These are phyloP conservation scores for Pristionchus arcanus DNA, from an alignment of 2,888 invertebrate genomes.

Conservation along the genomic window DNA sequence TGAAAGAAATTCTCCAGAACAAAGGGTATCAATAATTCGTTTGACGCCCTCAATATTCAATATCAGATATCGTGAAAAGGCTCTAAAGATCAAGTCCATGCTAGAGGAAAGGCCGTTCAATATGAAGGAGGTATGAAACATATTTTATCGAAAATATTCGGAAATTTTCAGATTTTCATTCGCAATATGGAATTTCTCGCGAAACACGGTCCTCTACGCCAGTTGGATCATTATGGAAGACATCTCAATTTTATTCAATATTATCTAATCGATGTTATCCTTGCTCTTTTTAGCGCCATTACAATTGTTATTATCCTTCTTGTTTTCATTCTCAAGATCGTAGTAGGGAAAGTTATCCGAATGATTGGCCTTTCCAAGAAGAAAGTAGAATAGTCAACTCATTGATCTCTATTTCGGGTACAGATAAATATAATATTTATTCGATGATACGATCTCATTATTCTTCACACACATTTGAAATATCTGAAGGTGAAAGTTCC, in stretches of 20 bases:
- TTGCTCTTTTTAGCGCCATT: neutral
- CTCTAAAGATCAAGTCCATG: neutral
- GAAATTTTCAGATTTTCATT: too few relatives aligned
- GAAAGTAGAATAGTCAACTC: neutral
- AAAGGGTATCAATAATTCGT: neutral
- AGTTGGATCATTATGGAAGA: conserved; percentile 45
- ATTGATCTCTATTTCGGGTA: neutral
- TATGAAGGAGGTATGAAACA: conserved; percentile 18
- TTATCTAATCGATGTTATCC: conserved; percentile 44
- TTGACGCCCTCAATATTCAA: neutral
- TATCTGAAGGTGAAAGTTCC: too few relatives aligned
- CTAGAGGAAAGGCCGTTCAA: conserved; percentile 1
- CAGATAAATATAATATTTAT: neutral
- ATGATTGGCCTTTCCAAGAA: neutral
- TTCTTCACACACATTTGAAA: too few relatives aligned
- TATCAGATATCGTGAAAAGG: neutral
- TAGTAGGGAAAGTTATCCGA: neutral
- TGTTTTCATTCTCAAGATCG: neutral
- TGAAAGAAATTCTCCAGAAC: conserved; percentile 15
- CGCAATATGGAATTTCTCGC: conserved; percentile 51
- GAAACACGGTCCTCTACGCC: conserved; percentile 18
- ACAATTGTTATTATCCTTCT: neutral
- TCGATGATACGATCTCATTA: neutral
- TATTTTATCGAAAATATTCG: neutral
- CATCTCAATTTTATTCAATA: conserved; percentile 49